These are phyloP conservation scores for Lineus longissimus DNA, from an alignment of 1,140 invertebrate genomes.

Conservation along the genomic window DNA sequence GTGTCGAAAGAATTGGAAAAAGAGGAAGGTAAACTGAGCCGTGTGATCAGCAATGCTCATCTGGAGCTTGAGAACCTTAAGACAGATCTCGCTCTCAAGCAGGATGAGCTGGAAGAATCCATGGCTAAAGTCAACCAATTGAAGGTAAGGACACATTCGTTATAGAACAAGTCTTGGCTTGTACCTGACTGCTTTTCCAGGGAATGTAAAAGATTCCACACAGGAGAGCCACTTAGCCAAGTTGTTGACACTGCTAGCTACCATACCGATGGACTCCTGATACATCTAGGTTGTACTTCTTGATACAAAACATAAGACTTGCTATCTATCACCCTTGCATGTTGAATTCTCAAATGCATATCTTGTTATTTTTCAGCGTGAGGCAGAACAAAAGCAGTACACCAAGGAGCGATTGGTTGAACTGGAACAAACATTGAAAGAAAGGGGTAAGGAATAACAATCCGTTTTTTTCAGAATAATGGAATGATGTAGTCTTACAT, in stretches of 20 bases:
- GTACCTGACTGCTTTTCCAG: no score
- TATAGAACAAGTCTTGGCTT: neutral
- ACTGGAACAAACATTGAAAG: slow-evolving; percentile 35
- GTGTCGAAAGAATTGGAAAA: slow-evolving; percentile 38
- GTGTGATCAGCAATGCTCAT: slow-evolving; percentile 42
- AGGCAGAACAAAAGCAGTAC: slow-evolving; percentile 31
- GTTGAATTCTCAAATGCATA: no score
- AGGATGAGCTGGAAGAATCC: slow-evolving; percentile 34
- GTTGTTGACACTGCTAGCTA: no score
- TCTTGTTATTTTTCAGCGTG: slow-evolving; percentile 27
- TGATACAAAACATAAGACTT: no score
- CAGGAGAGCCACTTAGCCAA: no score
- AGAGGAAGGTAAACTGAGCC: slow-evolving; percentile 38
- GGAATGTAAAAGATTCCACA: no score
- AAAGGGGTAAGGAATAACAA: slow-evolving; percentile 28
- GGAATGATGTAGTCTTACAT: no score
- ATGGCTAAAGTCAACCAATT: slow-evolving; percentile 26
- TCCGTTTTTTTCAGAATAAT: neutral
- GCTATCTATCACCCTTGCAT: no score
- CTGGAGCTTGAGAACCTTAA: slow-evolving; percentile 36
- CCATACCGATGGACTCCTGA: no score
- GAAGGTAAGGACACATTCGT: slow-evolving; percentile 31
- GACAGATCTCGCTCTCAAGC: slow-evolving; percentile 34
- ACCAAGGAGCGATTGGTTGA: slow-evolving; percentile 38
- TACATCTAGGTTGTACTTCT: no score